Evolutionary conservation across 2,113 vertebrate genomes (phyloP), one percentile per base, ranked within the genome.

Genomic region (Carlito syrichta): DNA sequence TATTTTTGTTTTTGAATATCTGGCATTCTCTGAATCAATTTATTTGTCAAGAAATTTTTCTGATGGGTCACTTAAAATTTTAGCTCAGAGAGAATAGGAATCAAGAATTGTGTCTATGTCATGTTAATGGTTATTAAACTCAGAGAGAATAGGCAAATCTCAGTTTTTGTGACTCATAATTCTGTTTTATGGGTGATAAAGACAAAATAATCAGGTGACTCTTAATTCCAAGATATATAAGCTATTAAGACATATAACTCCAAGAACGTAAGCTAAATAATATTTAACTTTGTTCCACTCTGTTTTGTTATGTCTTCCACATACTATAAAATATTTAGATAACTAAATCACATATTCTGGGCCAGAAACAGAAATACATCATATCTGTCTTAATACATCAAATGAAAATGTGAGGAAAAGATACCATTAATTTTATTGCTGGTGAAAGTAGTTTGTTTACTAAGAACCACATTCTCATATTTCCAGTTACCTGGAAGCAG

Each of bases 1-100:
- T 92, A 97, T 40, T 81, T 96, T 63, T 96, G 0, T 86, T 35
- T 83, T 94, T 87, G 22, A 79, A 54, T 81, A 14, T 22, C 38
- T 96, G 68, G 14, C 35, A 76, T 68, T 62, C n/a, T 95, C 56
- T 76, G 40, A 52, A 14, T 92, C 27, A 50, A 88, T 13, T 79
- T 87, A 54, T 89, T 89, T 95, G 91, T 92, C 14, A 22, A 5
- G 13, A 87, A 83, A 88, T 90, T 87, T 3, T 85, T 96, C 38
- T 32, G 81, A 25, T 23, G 63, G 9, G 27, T 94, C 52, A 48
- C 13, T 89, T 79, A 76, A 81, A 86, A n/a, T 84, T 87, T 81
- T 77, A 77, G 9, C n/a, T 40, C 17, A 35, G 20, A 87, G 43
- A 87, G 88, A 10, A 58, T 20, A 83, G 30, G 27, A 95, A 87